Evolutionary conservation across 2,888 invertebrate genomes (phyloP), one percentile per base, ranked within the genome.

Genomic region (Allolobophora icterica): DNA sequence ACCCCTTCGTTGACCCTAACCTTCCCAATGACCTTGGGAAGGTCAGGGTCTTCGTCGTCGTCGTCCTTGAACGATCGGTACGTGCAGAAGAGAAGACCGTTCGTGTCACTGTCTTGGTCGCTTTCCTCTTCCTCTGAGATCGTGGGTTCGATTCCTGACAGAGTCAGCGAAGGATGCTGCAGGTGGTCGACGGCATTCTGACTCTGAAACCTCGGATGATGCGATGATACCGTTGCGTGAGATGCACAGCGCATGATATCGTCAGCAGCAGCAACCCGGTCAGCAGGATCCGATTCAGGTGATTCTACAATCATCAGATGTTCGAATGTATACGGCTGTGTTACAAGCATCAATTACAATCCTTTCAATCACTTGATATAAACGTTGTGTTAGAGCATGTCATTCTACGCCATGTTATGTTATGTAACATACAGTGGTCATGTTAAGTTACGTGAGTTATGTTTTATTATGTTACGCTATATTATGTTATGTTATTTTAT

Each of bases 121-220:
- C 38, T 38, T 35, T 38, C 87, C 21, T 87, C 35, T 24, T 87
- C 87, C 4, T 35, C 21, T 21, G 38, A n/a, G 87, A 87, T 34
- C n/a, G 13, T 35, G 5, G 87, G 87, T 87, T 87, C 87, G 87
- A 87, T 87, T 34, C 35, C 87, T 35, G 87, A 87, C 21, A 87
- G 87, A 34, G 87, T 35, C 35, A 87, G 87, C 87, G 35, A 35
- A 87, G 87, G 87, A 87, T 33, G 34, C n/a, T n/a, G n/a, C n/a
- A n/a, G n/a, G 8, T 1, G n/a, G 87, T 71, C 71, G 13, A 3
- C n/a, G 1, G 71, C 30, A 2, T 30, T 71, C 71, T 8, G 30
- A 0, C 11, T 71, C 71, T 71, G 71, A 71, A 17, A 4, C 71
- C 13, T 71, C 71, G 71, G n/a, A 71, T 71, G 71, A 71, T 71